These are phyloP conservation scores for Drosophila flavopinicola DNA, from an alignment of 2,888 invertebrate species.

Conservation along the genomic window DNA sequence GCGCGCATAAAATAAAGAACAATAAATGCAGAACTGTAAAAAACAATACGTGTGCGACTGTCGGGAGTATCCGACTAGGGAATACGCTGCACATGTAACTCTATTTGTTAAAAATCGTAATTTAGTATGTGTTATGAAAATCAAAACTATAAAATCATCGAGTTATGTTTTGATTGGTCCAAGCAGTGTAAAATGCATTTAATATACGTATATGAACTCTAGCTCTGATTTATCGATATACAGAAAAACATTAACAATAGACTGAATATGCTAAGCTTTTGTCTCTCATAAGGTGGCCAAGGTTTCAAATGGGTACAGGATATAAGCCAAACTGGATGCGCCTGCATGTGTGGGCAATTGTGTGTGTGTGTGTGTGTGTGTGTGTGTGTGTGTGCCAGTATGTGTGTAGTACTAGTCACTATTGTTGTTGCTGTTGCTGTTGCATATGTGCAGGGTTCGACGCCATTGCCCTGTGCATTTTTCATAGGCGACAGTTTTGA, in stretches of 20 bases:
- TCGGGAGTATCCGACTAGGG: neutral
- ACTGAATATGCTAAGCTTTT: no score
- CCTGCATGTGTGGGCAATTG: conserved; percentile 5
- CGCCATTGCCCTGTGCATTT: conserved; percentile 76
- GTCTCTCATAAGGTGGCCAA: no score
- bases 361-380: neutral
- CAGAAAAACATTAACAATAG: no score
- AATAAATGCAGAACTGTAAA: neutral
- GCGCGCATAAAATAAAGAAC: conserved; percentile 15
- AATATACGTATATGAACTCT: no score
- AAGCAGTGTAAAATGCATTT: no score
- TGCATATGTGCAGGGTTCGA: conserved; percentile 48
- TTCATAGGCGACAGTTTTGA: conserved; percentile 79
- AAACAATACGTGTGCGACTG: neutral
- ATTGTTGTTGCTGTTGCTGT: conserved; percentile 19
- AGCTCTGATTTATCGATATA: no score
- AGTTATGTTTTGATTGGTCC: no score
- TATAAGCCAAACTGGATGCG: conserved; percentile 7
- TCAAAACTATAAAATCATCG: no score
- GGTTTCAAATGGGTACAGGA: neutral
- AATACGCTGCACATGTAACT: neutral
- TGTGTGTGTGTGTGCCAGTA: neutral
- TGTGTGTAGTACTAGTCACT: neutral
- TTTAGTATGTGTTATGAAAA: no score
- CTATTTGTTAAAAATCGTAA: no score